Base-by-base conservation (phyloP, 2,888 invertebrate genomes). In the Elysia crispata region DNA sequence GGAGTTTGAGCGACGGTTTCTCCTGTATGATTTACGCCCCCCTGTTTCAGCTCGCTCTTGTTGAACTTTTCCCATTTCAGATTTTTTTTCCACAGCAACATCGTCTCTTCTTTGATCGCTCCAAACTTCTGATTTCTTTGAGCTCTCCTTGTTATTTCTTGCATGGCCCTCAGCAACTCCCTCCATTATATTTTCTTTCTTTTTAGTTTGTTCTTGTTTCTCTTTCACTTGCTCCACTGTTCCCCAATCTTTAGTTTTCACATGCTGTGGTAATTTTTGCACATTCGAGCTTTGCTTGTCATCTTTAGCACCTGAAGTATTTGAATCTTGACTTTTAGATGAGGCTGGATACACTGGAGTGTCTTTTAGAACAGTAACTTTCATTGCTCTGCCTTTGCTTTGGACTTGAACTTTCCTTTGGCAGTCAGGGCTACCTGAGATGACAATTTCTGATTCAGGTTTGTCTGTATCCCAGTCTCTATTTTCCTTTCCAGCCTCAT, bases 331-430 rank as follows among this genome's bases (percentile, higher is more conserved):
- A 41, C 41, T 41, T 41, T 41, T 41, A 41, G 11, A 11, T 3
- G 41, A 41, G 41, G 3, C 41, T 20, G 31, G 25, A 28, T 18
- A 25, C 18, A 49, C 41, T 5, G 33, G 67, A 1, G 60, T n/a
- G 28, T 80, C 80, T 33, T 80, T 80, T 54, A 72, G 62, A 6
- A 89, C 87, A 54, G 88, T 89, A 8, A 89, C 87, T 80, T 86
- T 84, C 82, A 89, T 84, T 49, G 86, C 86, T 62, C 85, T 86
- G 66, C 84, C 81, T 49, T 81, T 78, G 1, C 75, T 33, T 72
- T 85, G 83, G n/a, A 86, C 28, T 54, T 85, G 83, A 41, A 86
- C 82, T 67, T 83, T 84, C 25, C 84, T 76, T 8, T 80, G 81
- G 41, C 74, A 76, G 11, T 77, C 79, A 5, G 60, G 31, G 18